Evolutionary conservation across 2,113 vertebrate genomes (phyloP).

Genomic region (Stegastes partitus): DNA sequence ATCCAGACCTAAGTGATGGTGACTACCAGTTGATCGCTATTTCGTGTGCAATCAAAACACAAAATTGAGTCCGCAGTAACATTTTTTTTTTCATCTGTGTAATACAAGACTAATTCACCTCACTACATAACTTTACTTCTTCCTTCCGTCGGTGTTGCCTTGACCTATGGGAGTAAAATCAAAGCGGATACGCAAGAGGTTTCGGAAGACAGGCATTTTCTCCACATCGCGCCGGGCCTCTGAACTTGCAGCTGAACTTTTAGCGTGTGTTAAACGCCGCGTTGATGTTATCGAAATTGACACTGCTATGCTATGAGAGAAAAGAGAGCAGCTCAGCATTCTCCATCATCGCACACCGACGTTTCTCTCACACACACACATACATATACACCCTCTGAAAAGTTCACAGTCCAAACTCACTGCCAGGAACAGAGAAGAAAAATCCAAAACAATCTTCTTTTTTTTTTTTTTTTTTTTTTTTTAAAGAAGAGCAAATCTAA

Average conservation of each 20-base stretch:
- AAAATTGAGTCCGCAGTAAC: conserved; percentile 29
- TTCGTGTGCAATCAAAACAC: conserved; percentile 57
- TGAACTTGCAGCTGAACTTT: conserved; percentile 77
- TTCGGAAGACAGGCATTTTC: conserved; percentile 69
- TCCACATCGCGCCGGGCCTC: conserved; percentile 50
- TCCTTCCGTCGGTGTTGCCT: conserved; percentile 50
- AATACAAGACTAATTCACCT: conserved; percentile 68
- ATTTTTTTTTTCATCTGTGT: conserved; percentile 60
- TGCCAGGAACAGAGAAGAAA: conserved; percentile 69
- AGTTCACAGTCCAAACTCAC: conserved; percentile 64
- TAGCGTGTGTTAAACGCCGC: conserved; percentile 74
- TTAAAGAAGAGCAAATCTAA: conserved; percentile 76
- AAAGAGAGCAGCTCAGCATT: conserved; percentile 56
- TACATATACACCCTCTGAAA: conserved; percentile 52
- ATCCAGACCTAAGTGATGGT: conserved; percentile 81
- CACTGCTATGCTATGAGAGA: conserved; percentile 61
- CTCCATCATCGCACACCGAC: conserved; percentile 55
- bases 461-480: conserved; percentile 48
- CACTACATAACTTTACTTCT: conserved; percentile 51
- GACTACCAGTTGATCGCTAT: conserved; percentile 80
- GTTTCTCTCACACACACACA: conserved; percentile 37
- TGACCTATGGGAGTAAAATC: conserved; percentile 64
- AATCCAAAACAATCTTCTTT: conserved; percentile 71
- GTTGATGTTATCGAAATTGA: conserved; percentile 74
- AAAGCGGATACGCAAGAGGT: conserved; percentile 67